Base-by-base conservation (phyloP, 2,888 invertebrate species). In the Globia sparganii region DNA sequence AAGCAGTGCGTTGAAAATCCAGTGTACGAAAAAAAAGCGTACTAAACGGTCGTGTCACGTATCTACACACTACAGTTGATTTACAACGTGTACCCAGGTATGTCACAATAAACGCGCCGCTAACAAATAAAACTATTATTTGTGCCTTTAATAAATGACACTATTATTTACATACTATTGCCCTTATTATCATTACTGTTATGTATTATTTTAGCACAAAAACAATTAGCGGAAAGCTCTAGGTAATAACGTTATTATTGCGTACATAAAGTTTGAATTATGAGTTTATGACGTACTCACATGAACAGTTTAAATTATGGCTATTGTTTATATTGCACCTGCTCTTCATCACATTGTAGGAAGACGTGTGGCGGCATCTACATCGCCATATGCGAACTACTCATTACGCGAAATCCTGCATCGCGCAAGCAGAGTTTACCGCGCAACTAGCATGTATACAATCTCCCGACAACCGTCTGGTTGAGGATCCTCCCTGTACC, bases 141-240 rank as follows among this genome's bases (percentile, higher is more conserved):
- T 64, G 46, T 46, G 9, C 25, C 8, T 21, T n/a, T 43, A 58
- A 58, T 65, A 68, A 72, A 66, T 72, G 25, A 64, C 46, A 28
- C 53, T 37, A 25, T 37, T 64, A 64, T 68, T 58, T 68, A 53
- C 53, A 25, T 53, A 62, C 28, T n/a, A 49, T 56, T 34, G 4
- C 18, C 34, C 0, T 40, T 40, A 75, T 25, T 79, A 81, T 68
- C 56, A 59, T 82, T 69, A 66, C 21, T 31, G 34, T 34, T 21
- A 81, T 40, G 59, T 43, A 75, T 58, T 68, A 65, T 67, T 64
- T 67, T 49, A 68, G 28, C n/a, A 58, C 25, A 31, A 43, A 34
- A 25, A 18, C 34, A 1, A 11, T 15, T 59, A 80, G 28, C 40
- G 74, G 31, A 28, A 58, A 58, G 37, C 53, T 61, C 4, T 40